Evolutionary conservation across 2,888 invertebrate species (phyloP).

Genomic region (Cyclophora albipunctata): DNA sequence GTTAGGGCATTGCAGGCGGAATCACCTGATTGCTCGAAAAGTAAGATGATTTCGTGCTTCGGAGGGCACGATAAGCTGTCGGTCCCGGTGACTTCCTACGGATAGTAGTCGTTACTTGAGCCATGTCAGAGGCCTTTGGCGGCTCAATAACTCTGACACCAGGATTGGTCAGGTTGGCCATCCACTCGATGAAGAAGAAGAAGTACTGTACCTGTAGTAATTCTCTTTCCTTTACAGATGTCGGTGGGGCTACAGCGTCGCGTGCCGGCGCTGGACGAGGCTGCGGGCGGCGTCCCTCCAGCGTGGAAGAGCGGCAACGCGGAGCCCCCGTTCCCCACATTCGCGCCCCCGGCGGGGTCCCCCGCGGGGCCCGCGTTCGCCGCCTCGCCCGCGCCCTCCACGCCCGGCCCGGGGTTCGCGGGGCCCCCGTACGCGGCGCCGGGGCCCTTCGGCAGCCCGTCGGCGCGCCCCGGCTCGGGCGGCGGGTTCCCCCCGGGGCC

Average conservation of each 20-base stretch:
- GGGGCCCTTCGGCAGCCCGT: conserved; percentile 78
- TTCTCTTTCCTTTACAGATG: conserved; percentile 43
- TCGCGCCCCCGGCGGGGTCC: conserved; percentile 87
- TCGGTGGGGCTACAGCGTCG: conserved; percentile 90
- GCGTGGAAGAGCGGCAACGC: conserved; percentile 83
- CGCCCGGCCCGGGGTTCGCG: conserved; percentile 84
- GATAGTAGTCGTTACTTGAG: no score
- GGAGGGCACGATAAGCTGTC: no score
- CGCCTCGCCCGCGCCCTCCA: conserved; percentile 81
- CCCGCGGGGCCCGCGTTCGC: conserved; percentile 82
- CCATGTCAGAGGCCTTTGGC: no score
- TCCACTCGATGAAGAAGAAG: no score
- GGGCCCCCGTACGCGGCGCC: conserved; percentile 79
- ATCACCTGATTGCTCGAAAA: no score
- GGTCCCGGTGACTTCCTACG: no score
- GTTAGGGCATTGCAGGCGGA: no score
- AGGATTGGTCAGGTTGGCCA: no score
- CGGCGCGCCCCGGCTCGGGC: conserved; percentile 85
- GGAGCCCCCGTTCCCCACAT: conserved; percentile 81
- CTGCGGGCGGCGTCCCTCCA: conserved; percentile 62
- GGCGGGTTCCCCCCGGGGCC: conserved; percentile 89
- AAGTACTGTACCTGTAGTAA: no score
- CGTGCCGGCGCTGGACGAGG: conserved; percentile 73
- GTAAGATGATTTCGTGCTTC: no score
- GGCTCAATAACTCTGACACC: no score